Base-by-base conservation (phyloP, 2,797 vertebrate species). In the Loriculus beryllinus region DNA sequence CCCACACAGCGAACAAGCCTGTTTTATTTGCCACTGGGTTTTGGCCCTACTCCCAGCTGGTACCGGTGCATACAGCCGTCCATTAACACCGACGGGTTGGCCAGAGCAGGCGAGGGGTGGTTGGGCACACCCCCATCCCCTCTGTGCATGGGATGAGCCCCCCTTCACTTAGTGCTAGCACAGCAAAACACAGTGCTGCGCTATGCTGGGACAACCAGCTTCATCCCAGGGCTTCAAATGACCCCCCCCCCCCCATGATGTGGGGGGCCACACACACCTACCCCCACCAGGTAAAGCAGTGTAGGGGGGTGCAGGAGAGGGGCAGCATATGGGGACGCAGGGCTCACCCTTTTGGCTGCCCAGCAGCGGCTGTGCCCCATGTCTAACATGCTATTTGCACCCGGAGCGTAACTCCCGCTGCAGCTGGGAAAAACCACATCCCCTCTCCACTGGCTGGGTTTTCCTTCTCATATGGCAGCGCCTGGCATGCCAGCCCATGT, bases 401-500 rank as follows among this genome's bases (percentile, higher is more conserved):
- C 20, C 42, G 0, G 0, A 80, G n/a, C 29, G 63, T 29, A 88
- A 57, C 45, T 84, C 70, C 59, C 1, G 4, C 59, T 17, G 10
- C 91, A 92, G 75, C 76, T 81, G 75, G 59, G 33, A 95, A 43
- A 82, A 96, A 94, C 93, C 92, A 95, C 86, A 92, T 94, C 89
- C 87, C 72, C 28, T 81, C 82, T 81, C 47, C 9, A 8, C 69
- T 71, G 84, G 62, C 79, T 85, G 87, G 10, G 71, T 80, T 95
- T 91, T 85, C 76, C 79, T 67, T 74, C 64, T 79, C 85, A 82
- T 51, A 77, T 37, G 62, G 79, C 31, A 49, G 76, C 12, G 6
- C 13, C 31, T 7, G 7, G 67, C 12, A 0, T 65, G 93, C 93
- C 94, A 93, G 71, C 85, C 87, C 90, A 29, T 12, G 60, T 67